phyloP scores from a whole-genome alignment of 2,113 vertebrate species.

The Neolamprologus sp. region DNA sequence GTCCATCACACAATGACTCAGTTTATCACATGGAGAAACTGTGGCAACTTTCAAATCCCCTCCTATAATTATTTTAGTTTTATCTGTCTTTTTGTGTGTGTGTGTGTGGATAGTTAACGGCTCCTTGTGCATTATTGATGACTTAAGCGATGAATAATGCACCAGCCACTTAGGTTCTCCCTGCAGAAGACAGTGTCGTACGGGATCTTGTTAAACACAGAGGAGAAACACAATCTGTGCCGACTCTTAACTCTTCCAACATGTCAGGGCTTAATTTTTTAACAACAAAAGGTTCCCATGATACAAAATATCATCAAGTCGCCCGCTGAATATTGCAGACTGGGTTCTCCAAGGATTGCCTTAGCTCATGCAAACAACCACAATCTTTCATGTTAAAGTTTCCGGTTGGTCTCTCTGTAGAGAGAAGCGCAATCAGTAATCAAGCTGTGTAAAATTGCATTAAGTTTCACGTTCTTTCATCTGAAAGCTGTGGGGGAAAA shows the following conservation, averaged over 20 bases:
- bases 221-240: not conserved
- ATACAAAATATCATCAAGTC: not conserved
- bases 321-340: not conserved
- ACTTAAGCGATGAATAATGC: constrained; percentile 50
- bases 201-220: constrained; percentile 17
- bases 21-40: not conserved
- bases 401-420: not conserved
- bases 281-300: not conserved
- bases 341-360: not conserved
- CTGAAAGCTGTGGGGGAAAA: not conserved
- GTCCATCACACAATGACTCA: not conserved
- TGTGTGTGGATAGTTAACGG: constrained; percentile 19
- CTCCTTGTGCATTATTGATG: constrained; percentile 51
- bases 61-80: not conserved
- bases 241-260: not conserved
- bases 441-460: not conserved
- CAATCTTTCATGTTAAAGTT: not conserved
- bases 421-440: not conserved
- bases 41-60: not conserved
- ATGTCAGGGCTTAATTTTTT: not conserved
- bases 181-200: not conserved
- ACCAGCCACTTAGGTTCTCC: constrained; percentile 21
- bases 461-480: not conserved
- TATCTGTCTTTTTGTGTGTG: constrained; percentile 1
- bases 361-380: constrained; percentile 2